Base-by-base conservation (phyloP, 2,113 vertebrate genomes). In the Pedetes capensis region DNA sequence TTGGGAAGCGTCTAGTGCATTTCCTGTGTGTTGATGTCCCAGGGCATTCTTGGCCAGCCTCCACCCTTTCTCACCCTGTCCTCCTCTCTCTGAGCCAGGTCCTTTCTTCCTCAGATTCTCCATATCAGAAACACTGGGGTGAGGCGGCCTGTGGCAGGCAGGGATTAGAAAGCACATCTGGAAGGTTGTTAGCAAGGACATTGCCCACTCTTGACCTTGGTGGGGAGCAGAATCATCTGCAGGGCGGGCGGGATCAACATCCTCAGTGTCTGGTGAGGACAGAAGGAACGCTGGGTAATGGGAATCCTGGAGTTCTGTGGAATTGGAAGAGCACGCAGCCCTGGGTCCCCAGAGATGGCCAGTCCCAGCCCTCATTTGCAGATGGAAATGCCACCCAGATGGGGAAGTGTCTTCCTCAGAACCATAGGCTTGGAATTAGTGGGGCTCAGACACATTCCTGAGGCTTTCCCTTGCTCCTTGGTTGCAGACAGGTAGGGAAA, bases 321-420 rank as follows among this genome's bases (percentile, higher is more conserved):
- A 95, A 42, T 51, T 72, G 75, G 76, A 75, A 79, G 86, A 75
- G 32, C 44, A 75, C 37, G n/a, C 27, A 74, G 32, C 55, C 39
- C 51, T 3, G 16, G n/a, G 49, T 14, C 11, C 42, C 39, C 2
- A 12, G 61, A 57, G n/a, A 69, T 12, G 44, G 88, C 51, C 17
- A 12, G 57, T 16, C 27, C 5, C 9, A 72, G 32, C 16, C 53
- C 76, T 85, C 64, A 22, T 55, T 83, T n/a, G 57, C 49, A 39
- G 37, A 72, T 29, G 59, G 93, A 97, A 95, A 81, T 92, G 94
- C 96, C 74, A 83, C 71, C 75, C 61, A 53, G 51, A 55, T 29
- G 37, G 37, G 47, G 72, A n/a, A n/a, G 53, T 4, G 17, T 64
- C 9, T 64, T 69, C 37, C 37, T 92, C 37, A 51, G 39, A 55